Evolutionary conservation across 1,140 invertebrate genomes (phyloP).

Genomic region (Drosophila kikkawai): DNA sequence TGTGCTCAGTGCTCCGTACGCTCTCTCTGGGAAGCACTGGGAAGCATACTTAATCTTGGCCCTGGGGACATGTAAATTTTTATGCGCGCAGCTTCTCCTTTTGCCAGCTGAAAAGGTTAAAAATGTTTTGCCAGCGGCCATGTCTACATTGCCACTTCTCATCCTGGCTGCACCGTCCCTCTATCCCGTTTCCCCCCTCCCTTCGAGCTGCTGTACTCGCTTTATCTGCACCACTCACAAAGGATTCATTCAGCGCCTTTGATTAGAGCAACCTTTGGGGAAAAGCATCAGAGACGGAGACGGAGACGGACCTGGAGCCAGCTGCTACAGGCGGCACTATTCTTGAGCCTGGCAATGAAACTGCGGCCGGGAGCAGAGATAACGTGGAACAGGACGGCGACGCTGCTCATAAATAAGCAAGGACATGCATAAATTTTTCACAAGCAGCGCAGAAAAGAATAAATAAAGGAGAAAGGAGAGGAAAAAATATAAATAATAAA

Average conservation of each 20-base stretch:
- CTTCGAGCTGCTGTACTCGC: slow-evolving; percentile 47
- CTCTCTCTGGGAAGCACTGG: slow-evolving; percentile 51
- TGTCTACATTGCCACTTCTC: slow-evolving; percentile 79
- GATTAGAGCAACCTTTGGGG: slow-evolving; percentile 83
- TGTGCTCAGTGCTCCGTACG: slow-evolving; percentile 4
- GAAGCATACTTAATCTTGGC: slow-evolving; percentile 82
- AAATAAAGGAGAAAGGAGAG: slow-evolving; percentile 42
- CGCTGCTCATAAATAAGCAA: slow-evolving; percentile 83
- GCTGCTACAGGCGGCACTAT: slow-evolving; percentile 40
- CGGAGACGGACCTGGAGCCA: slow-evolving; percentile 3
- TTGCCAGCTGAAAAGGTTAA: slow-evolving; percentile 60
- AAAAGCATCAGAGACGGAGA: slow-evolving; percentile 20
- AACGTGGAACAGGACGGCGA: slow-evolving; percentile 66
- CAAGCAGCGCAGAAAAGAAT: slow-evolving; percentile 61
- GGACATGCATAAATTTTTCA: slow-evolving; percentile 84
- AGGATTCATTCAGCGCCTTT: slow-evolving; percentile 84
- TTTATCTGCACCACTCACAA: slow-evolving; percentile 80
- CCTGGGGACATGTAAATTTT: slow-evolving; percentile 85
- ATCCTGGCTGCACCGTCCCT: slow-evolving; percentile 40
- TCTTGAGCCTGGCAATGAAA: slow-evolving; percentile 77
- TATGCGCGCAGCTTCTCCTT: slow-evolving; percentile 61
- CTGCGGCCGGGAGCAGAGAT: slow-evolving; percentile 73
- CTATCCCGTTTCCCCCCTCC: not conserved
- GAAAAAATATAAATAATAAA: slow-evolving; percentile 79
- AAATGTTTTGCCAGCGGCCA: slow-evolving; percentile 71